Evolutionary conservation across 2,113 vertebrate species (phyloP), one percentile per base, ranked within the genome.

Genomic region (Guaruba guarouba): DNA sequence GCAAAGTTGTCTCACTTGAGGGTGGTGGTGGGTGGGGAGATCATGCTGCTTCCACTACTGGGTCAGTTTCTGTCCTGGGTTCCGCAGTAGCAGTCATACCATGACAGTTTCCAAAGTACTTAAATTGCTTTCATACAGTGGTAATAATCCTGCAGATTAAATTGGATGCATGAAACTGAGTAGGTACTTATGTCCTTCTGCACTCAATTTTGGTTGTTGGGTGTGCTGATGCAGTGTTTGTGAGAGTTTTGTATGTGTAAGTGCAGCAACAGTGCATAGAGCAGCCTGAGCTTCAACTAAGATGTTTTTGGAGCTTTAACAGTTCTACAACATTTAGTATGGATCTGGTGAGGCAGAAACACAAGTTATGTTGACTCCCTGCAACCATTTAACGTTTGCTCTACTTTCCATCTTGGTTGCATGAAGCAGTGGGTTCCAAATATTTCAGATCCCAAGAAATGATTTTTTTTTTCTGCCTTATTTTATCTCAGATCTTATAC

Each of bases 401-500:
- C 6, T 88, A 4, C 33, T 69, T 90, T 31, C 37, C 7, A 3
- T 84, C 18, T 80, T 39, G 10, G 20, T 54, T 77, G 12, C 69
- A 3, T 71, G 54, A 86, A 88, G 6, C n/a, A 28, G 10, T 13
- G 10, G 0, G 0, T 43, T 88, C 10, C 29, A 70, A 1, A 73
- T 93, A 25, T 61, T 94, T 82, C 49, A 94, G 29, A 64, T 76
- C 12, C 35, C 12, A 44, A 14, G 22, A 66, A 74, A 69, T 69
- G 5, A 10, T 10, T 43, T 78, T 66, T 78, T 64, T 59, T 25
- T 67, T 17, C 41, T 94, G 31, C 19, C 10, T 94, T 44, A 18
- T 96, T 61, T 73, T 91, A 24, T 97, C 97, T 94, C 96, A 99
- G 99, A 98, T 96, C 98, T 57, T 99, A 98, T 82, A 99, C 99